Conservation (phyloP, 1,140 invertebrate genomes). For the Eriosoma lanigerum region DNA sequence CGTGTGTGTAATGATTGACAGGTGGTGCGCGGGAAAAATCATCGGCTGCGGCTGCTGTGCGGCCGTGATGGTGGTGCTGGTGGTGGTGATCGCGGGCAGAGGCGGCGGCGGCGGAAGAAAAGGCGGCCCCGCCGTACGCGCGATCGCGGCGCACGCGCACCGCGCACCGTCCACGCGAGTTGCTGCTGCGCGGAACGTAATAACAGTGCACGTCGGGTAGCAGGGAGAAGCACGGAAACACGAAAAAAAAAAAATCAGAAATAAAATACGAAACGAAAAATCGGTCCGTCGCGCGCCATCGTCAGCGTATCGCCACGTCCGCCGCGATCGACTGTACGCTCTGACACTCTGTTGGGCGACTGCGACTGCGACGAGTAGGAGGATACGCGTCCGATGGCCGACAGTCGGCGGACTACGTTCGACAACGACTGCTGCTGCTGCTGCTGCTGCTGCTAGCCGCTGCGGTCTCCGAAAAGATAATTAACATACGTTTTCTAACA, state of each 20-base stretch:
- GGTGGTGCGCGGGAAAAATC: slow-evolving; percentile 45
- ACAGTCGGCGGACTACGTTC: slow-evolving; percentile 48
- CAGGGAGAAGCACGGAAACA: background rate
- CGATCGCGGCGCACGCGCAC: slow-evolving; percentile 34
- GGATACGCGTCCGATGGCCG: slow-evolving; percentile 43
- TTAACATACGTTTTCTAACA: no score
- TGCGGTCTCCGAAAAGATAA: no score
- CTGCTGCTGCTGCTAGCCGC: background rate
- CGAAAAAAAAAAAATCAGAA: no score
- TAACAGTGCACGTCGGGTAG: background rate
- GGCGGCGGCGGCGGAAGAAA: slow-evolving; percentile 37
- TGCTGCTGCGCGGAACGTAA: background rate
- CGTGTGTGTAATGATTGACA: slow-evolving; percentile 46
- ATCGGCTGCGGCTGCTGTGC: slow-evolving; percentile 36
- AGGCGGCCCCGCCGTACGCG: slow-evolving; percentile 31
- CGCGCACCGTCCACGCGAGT: background rate
- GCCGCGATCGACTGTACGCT: background rate
- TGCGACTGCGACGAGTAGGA: background rate
- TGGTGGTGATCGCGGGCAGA: background rate
- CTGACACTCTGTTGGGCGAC: slow-evolving; percentile 7
- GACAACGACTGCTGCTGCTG: slow-evolving; percentile 5
- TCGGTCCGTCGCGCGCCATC: slow-evolving; percentile 29
- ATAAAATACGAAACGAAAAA: background rate
- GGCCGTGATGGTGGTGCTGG: background rate
- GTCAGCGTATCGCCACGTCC: slow-evolving; percentile 26